Evolutionary conservation across 2,113 vertebrate species (phyloP).

Genomic region (Grallaria varia): DNA sequence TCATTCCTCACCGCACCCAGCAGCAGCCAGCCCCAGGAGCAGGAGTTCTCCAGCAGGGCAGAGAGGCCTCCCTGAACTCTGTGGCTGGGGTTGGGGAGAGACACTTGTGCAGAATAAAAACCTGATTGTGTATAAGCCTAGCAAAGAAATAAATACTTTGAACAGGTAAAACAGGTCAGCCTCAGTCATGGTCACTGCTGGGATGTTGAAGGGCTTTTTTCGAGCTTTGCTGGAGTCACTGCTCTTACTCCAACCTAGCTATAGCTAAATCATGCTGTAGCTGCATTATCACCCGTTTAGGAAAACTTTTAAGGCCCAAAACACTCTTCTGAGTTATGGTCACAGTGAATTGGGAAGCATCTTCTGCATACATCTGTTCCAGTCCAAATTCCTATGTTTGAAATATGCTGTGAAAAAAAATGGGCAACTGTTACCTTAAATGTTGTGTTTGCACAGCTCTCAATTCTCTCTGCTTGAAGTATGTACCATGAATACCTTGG

Average conservation of each 20-base stretch:
- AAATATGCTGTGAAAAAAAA: background rate
- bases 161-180: background rate
- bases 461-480: background rate
- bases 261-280: background rate
- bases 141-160: background rate
- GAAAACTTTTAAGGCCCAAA: background rate
- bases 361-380: background rate
- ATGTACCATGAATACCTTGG: background rate
- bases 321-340: background rate
- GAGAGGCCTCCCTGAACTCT: background rate
- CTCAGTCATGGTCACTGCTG: background rate
- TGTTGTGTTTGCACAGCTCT: background rate
- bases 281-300: background rate
- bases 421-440: background rate
- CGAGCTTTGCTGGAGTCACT: background rate
- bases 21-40: background rate
- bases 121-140: background rate
- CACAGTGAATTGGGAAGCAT: background rate
- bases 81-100: background rate
- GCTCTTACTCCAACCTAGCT: background rate
- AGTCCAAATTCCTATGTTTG: background rate
- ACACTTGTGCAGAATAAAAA: background rate
- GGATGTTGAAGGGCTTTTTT: background rate
- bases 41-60: background rate
- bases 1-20: background rate